Base-by-base conservation (phyloP, 2,113 vertebrate species). In the Phainopepla nitens region DNA sequence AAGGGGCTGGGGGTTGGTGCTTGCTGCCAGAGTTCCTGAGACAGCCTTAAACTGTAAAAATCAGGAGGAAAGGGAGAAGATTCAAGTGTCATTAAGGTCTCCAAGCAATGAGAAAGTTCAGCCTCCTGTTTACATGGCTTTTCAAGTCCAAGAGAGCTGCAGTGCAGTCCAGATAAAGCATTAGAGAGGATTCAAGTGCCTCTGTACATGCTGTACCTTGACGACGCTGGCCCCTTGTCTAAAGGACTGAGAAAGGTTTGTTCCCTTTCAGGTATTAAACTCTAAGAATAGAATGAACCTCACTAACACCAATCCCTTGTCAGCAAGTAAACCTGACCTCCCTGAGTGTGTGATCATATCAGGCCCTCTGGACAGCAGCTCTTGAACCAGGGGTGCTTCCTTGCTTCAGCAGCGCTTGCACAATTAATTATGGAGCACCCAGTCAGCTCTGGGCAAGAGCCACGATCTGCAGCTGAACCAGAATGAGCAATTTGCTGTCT, bases 381-480 rank as follows among this genome's bases (percentile, higher is more conserved):
- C 54, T 75, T 69, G 25, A 77, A 53, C 28, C 51, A 90, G 89
- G 72, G 45, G 21, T 66, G 17, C 45, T 60, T 60, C 31, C 47
- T 36, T 79, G 36, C 39, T 53, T 60, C 47, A 44, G 35, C 60
- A 78, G 29, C 2, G 0, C 41, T 27, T 14, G 42, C 27, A 54
- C 73, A 70, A 51, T 84, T 87, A 76, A 84, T 90, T 76, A 65
- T 22, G 51, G 68, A 90, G 71, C 64, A 53, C 17, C 13, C 64
- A 44, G 31, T 22, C 70, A 77, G 50, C 36, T 68, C 57, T 79
- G 56, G 39, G 64, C 44, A 58, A 35, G 62, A 93, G 70, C 45
- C 7, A 4, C 22, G 45, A 39, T 83, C 84, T 78, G 71, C 82
- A 82, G 66, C 76, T 93, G 79, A 90, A 95, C 84, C 87, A 90